phyloP scores from a whole-genome alignment of 2,888 invertebrate species.

The Chydorus sphaericus region DNA sequence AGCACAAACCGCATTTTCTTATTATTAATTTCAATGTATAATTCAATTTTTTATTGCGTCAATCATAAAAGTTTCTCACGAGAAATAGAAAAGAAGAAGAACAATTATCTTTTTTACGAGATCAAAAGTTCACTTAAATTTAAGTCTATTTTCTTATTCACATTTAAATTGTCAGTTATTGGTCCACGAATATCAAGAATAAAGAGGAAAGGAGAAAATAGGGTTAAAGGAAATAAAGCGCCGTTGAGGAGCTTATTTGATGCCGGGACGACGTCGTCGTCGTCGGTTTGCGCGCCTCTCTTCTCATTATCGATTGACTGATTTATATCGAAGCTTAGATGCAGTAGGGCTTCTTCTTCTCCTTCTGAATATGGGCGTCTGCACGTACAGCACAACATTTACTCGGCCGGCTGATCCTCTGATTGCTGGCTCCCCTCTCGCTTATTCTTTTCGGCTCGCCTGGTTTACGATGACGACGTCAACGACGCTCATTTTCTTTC shows the following conservation, averaged over 20 bases:
- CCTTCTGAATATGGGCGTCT: neutral
- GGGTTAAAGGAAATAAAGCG: neutral
- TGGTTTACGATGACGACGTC: neutral
- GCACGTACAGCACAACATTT: too few relatives aligned
- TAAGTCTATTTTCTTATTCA: too few relatives aligned
- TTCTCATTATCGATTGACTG: constrained; percentile 7
- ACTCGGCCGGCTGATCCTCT: neutral
- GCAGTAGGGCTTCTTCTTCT: neutral
- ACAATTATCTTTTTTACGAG: too few relatives aligned
- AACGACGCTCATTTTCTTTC: too few relatives aligned
- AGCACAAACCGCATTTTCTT: too few relatives aligned
- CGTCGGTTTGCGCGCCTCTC: neutral
- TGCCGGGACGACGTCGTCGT: neutral
- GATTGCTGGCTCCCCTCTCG: neutral
- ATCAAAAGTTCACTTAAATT: too few relatives aligned
- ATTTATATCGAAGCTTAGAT: constrained; percentile 1
- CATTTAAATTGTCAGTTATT: too few relatives aligned
- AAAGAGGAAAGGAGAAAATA: neutral
- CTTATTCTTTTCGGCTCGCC: neutral
- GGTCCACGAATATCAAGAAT: neutral
- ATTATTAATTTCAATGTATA: too few relatives aligned
- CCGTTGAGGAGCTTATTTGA: neutral
- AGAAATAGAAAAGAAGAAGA: too few relatives aligned
- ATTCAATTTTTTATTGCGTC: too few relatives aligned
- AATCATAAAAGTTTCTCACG: too few relatives aligned